Percentiles rank a stretch among this genome's conserved stretches.
These are phyloP conservation scores for Scaptomyza tumidula DNA, from an alignment of 2,888 invertebrate genomes.

Conservation along the genomic window DNA sequence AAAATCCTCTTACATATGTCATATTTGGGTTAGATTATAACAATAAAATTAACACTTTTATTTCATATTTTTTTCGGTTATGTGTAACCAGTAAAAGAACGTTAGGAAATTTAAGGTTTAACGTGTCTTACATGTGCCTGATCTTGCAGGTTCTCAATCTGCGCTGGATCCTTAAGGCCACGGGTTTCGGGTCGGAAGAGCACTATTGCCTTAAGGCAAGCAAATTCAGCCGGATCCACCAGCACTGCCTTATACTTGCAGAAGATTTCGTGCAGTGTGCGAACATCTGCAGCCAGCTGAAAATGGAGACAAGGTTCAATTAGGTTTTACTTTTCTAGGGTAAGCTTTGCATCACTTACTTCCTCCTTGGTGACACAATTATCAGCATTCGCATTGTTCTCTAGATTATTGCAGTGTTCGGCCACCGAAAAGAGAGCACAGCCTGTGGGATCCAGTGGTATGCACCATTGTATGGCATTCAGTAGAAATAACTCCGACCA, in stretches of 20 bases:
- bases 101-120: no score
- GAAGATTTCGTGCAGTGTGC: slow-evolving; percentile 94
- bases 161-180: slow-evolving; percentile 96
- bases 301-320: not conserved
- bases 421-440: slow-evolving; percentile 91
- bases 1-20: no score
- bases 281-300: slow-evolving; percentile 89
- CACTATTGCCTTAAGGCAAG: slow-evolving; percentile 98
- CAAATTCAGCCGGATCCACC: slow-evolving; percentile 99
- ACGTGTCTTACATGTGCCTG: slow-evolving; percentile 95
- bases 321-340: not conserved
- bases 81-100: no score
- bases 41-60: no score
- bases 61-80: no score
- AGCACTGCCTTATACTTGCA: slow-evolving; percentile 94
- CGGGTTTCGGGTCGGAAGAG: slow-evolving; percentile 97
- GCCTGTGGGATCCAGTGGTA: slow-evolving; percentile 94
- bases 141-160: slow-evolving; percentile 98
- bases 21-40: no score
- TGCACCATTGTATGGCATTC: slow-evolving; percentile 98
- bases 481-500: slow-evolving; percentile 98
- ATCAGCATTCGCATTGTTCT: slow-evolving; percentile 74
- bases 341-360: slow-evolving; percentile 54
- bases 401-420: slow-evolving; percentile 84
- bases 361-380: slow-evolving; percentile 83